Conservation (phyloP, 2,113 vertebrate species). For the Stegostoma tigrinum region DNA sequence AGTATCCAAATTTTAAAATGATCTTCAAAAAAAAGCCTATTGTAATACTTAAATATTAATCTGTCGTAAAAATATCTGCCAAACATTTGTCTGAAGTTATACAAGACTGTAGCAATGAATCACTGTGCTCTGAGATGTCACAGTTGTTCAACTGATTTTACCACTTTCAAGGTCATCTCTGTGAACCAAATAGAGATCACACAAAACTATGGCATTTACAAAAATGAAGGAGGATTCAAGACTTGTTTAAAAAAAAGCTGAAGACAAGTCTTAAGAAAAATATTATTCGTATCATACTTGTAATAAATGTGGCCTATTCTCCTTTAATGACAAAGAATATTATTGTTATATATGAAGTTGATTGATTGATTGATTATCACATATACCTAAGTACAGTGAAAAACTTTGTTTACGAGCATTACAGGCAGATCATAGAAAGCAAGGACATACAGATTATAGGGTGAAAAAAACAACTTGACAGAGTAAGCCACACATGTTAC, state of each 20-base stretch:
- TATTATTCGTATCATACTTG: background rate
- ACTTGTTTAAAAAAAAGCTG: background rate
- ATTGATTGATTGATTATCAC: too few species aligned
- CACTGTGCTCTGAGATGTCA: background rate
- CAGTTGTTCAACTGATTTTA: background rate
- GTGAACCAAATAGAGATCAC: background rate
- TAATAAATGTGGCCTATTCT: background rate
- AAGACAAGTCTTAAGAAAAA: background rate
- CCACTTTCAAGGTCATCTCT: background rate
- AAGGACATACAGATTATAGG: too few species aligned
- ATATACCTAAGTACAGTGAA: too few species aligned
- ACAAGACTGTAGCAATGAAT: background rate
- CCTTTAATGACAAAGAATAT: background rate
- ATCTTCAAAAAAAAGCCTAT: background rate
- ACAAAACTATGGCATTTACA: background rate
- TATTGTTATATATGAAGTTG: background rate
- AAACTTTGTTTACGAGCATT: too few species aligned
- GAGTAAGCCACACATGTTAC: too few species aligned
- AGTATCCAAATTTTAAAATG: background rate
- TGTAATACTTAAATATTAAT: background rate
- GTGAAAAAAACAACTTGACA: too few species aligned
- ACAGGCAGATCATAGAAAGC: too few species aligned
- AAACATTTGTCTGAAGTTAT: background rate
- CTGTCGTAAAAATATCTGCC: background rate
- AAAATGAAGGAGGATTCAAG: background rate